Conservation (phyloP, 2,888 invertebrate species). For the Trichogramma dendrolimi region DNA sequence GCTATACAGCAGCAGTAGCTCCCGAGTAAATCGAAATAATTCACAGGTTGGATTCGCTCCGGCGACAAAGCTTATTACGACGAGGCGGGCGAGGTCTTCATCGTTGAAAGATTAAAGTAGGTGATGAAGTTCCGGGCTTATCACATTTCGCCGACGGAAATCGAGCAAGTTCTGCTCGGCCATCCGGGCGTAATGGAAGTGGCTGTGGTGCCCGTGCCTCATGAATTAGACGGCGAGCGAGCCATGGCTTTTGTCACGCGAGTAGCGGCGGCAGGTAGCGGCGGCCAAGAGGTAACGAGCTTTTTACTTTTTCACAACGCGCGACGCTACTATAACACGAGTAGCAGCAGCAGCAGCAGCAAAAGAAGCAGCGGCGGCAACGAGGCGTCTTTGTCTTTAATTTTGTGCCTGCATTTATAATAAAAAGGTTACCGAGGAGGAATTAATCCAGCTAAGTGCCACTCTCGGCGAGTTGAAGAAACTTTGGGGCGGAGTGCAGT, state of each 20-base stretch:
- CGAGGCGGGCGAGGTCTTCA: conserved; percentile 41
- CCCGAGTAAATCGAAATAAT: too few relatives aligned
- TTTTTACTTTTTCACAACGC: not conserved
- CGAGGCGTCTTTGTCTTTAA: not conserved
- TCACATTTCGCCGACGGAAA: conserved; percentile 43
- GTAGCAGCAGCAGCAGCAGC: not conserved
- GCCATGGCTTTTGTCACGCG: conserved; percentile 41
- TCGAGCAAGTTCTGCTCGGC: conserved; percentile 38
- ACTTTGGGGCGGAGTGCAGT: conserved; percentile 42
- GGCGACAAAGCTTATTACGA: conserved; percentile 46
- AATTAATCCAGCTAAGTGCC: conserved; percentile 37
- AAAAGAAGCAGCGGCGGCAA: too few relatives aligned
- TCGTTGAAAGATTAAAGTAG: conserved; percentile 44
- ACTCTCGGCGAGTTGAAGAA: conserved; percentile 35
- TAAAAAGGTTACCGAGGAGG: conserved; percentile 39
- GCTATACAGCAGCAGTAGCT: too few relatives aligned
- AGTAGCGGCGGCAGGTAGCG: conserved; percentile 13
- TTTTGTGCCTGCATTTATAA: not conserved
- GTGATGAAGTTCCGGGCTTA: conserved; percentile 43
- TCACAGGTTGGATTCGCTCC: conserved; percentile 42
- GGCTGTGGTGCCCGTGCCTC: conserved; percentile 41
- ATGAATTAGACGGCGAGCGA: conserved; percentile 38
- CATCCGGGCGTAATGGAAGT: conserved; percentile 42
- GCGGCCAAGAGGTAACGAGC: conserved; percentile 14
- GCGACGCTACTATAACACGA: not conserved